These are phyloP conservation scores for Macrotis lagotis DNA, from an alignment of 2,113 vertebrate species.

Conservation along the genomic window DNA sequence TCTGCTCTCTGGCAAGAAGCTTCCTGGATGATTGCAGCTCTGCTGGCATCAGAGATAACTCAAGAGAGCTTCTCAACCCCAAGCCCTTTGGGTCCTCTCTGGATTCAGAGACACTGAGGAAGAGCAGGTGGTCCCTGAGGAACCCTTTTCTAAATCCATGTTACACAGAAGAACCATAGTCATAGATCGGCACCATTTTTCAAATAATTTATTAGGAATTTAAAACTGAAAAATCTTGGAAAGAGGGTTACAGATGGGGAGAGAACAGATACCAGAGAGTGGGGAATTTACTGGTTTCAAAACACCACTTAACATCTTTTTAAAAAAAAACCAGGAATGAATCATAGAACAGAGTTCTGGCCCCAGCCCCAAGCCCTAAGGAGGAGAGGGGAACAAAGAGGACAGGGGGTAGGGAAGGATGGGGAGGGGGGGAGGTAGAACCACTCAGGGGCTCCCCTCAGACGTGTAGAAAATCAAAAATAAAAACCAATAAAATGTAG, in stretches of 20 bases:
- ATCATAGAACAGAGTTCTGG: constrained; percentile 85
- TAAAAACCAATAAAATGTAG: constrained; percentile 87
- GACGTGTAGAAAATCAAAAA: constrained; percentile 86
- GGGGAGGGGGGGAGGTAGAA: constrained; percentile 75
- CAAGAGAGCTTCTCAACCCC: background rate
- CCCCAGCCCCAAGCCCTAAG: constrained; percentile 73
- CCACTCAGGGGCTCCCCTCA: constrained; percentile 79
- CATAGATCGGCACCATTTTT: constrained; percentile 87
- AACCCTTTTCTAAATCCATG: background rate
- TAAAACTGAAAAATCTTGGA: constrained; percentile 94
- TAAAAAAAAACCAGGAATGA: constrained; percentile 77
- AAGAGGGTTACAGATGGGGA: constrained; percentile 94
- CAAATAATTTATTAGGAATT: constrained; percentile 99
- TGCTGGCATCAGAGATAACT: no score
- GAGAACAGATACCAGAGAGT: constrained; percentile 88
- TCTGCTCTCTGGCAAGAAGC: background rate
- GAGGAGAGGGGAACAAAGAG: constrained; percentile 59
- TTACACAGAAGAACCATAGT: constrained; percentile 25
- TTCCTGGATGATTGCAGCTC: background rate
- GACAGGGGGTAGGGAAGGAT: constrained; percentile 59
- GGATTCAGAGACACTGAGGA: background rate
- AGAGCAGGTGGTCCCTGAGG: background rate
- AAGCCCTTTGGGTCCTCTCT: background rate
- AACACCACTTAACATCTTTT: constrained; percentile 86
- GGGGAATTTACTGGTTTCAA: constrained; percentile 88